A percentile compares a stretch with the other conserved stretches of the same genome.
phyloP scores from a whole-genome alignment of 2,797 vertebrate genomes.

The Takifugu ocellatus region DNA sequence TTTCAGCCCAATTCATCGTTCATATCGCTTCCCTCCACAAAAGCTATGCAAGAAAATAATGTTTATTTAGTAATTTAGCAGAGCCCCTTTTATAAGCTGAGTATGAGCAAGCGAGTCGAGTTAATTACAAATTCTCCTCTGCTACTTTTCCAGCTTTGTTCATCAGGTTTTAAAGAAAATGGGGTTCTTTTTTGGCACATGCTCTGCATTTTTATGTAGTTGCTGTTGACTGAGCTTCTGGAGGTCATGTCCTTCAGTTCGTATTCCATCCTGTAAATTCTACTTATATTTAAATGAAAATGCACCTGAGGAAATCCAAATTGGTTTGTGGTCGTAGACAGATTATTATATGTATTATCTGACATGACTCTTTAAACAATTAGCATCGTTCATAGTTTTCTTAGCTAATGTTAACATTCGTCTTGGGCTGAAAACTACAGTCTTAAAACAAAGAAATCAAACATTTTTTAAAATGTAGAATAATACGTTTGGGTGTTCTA shows the following conservation, averaged over 20 bases:
- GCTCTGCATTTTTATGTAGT: conserved; percentile 12
- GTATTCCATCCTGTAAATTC: neutral
- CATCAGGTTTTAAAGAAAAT: conserved; percentile 33
- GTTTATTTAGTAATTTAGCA: conserved; percentile 48
- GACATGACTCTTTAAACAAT: too few relatives aligned
- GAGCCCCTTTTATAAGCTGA: conserved; percentile 8
- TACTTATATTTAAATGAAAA: neutral
- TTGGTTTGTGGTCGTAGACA: neutral
- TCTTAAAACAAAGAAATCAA: neutral
- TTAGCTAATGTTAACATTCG: neutral
- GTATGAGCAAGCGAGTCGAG: conserved; percentile 19
- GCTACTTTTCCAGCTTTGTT: conserved; percentile 23
- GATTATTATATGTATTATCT: too few relatives aligned
- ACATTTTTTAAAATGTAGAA: too few relatives aligned
- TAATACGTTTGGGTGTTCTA: too few relatives aligned
- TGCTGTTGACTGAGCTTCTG: conserved; percentile 12
- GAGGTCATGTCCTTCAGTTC: conserved; percentile 14
- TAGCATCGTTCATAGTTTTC: too few relatives aligned
- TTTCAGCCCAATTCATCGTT: conserved; percentile 21
- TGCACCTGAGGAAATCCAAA: neutral
- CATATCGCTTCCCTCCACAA: conserved; percentile 4
- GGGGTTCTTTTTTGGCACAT: conserved; percentile 28
- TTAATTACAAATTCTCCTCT: conserved; percentile 32
- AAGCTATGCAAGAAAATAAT: conserved; percentile 6
- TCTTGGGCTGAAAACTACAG: neutral